phyloP scores from a whole-genome alignment of 1,140 invertebrate species.

The Ptiloglossa arizonensis region DNA sequence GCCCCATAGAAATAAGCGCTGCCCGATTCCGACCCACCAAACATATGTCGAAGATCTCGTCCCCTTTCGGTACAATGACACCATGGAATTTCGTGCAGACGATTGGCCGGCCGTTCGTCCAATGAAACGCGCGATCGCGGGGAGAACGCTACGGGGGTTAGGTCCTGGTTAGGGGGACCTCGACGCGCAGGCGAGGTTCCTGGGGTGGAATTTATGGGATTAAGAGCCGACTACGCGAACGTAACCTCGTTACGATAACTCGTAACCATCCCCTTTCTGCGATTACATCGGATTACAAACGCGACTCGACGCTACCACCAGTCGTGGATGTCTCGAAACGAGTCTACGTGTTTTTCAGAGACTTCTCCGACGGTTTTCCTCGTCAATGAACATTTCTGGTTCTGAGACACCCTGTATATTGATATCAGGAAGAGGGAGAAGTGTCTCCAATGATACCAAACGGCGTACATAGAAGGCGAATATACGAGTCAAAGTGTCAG shows the following conservation, averaged over 20 bases:
- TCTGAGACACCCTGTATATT: too few species aligned
- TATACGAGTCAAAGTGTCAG: constrained; percentile 40
- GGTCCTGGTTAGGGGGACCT: constrained; percentile 25
- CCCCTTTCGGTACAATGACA: constrained; percentile 67
- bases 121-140: constrained; percentile 56
- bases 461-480: background rate
- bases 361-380: too few species aligned
- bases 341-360: background rate
- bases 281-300: constrained; percentile 8
- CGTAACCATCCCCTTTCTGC: constrained; percentile 41
- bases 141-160: constrained; percentile 26
- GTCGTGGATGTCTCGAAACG: background rate
- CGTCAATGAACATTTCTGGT: too few species aligned
- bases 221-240: constrained; percentile 60
- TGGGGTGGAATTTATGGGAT: constrained; percentile 68
- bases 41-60: constrained; percentile 73
- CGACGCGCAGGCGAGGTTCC: constrained; percentile 40
- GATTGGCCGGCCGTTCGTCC: constrained; percentile 68
- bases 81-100: constrained; percentile 54
- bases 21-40: constrained; percentile 54
- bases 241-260: constrained; percentile 70
- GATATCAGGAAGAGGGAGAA: background rate
- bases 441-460: background rate
- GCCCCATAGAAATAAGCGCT: constrained; percentile 19
- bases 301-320: background rate